Conservation (phyloP, 2,113 vertebrate species). For the Lota lota region DNA sequence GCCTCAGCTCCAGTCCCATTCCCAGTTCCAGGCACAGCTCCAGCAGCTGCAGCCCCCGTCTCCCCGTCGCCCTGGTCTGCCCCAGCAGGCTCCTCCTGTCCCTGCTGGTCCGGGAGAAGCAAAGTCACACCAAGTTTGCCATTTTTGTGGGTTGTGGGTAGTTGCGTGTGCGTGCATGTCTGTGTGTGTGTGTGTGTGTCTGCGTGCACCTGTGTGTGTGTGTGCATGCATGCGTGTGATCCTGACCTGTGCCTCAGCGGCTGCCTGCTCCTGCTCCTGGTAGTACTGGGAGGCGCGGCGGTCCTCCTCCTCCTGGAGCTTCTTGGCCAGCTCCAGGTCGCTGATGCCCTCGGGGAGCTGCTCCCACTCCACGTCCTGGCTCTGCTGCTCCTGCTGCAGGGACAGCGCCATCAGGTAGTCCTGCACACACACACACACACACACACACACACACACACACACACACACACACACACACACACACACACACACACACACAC, state of each 20-base stretch:
- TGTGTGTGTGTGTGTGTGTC: no score
- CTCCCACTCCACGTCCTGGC: constrained; percentile 91
- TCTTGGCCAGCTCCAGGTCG: constrained; percentile 94
- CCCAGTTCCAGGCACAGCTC: constrained; percentile 61
- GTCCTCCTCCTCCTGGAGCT: constrained; percentile 97
- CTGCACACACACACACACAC: constrained; percentile 57
- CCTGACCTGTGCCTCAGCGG: constrained; percentile 47
- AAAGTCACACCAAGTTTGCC: no score
- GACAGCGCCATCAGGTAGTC: constrained; percentile 98
- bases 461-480: background rate
- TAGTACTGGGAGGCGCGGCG: constrained; percentile 94
- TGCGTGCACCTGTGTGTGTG: no score
- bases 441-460: constrained; percentile 6
- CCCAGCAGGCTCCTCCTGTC: constrained; percentile 54
- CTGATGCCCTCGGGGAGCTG: constrained; percentile 95
- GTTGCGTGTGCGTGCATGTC: no score
- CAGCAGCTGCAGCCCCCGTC: constrained; percentile 53
- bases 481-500: no score
- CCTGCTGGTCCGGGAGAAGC: constrained; percentile 32
- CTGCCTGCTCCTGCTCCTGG: constrained; percentile 94
- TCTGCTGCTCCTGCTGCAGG: constrained; percentile 98
- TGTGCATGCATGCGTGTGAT: no score
- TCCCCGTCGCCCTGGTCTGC: constrained; percentile 45
- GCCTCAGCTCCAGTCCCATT: constrained; percentile 52
- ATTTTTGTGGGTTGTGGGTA: no score